A percentile compares a stretch with the other conserved stretches of the same genome.
phyloP scores from a whole-genome alignment of 2,113 vertebrate species.

The Entelurus aequoreus region DNA sequence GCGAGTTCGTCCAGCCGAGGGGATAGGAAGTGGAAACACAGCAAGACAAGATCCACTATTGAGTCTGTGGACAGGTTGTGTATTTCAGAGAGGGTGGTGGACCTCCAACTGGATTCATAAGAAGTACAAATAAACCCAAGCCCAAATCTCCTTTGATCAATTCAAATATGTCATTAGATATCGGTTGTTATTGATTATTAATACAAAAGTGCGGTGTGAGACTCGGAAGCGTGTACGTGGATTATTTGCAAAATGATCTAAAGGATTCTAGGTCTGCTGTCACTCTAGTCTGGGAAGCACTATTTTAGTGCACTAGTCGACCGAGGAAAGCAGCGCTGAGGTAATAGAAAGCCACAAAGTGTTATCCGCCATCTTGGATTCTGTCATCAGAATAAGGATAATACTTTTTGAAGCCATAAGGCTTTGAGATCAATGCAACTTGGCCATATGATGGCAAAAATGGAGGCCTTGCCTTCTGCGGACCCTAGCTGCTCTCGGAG shows the following conservation, averaged over 20 bases:
- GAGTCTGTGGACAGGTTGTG: conserved; percentile 31
- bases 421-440: conserved; percentile 99
- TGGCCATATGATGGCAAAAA: conserved; percentile 99
- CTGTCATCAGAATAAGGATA: conserved; percentile 97
- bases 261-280: conserved; percentile 20
- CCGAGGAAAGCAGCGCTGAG: conserved; percentile 63
- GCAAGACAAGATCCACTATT: conserved; percentile 23
- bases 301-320: conserved; percentile 75
- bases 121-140: conserved; percentile 44
- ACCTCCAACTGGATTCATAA: conserved; percentile 42
- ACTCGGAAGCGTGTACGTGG: conserved; percentile 91
- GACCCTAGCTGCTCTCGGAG: conserved; percentile 98
- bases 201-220: conserved; percentile 96
- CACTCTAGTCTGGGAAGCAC: conserved; percentile 66
- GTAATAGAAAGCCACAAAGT: conserved; percentile 70
- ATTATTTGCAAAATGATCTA: conserved; percentile 38
- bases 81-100: conserved; percentile 37
- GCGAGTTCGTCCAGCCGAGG: conserved; percentile 38
- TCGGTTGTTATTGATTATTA: conserved; percentile 75
- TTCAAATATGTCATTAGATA: conserved; percentile 81
- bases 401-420: conserved; percentile 98
- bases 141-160: conserved; percentile 64
- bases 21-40: conserved; percentile 53
- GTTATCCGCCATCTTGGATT: conserved; percentile 82
- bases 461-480: conserved; percentile 76